phyloP scores from a whole-genome alignment of 2,888 invertebrate species.

The Acronicta psi region DNA sequence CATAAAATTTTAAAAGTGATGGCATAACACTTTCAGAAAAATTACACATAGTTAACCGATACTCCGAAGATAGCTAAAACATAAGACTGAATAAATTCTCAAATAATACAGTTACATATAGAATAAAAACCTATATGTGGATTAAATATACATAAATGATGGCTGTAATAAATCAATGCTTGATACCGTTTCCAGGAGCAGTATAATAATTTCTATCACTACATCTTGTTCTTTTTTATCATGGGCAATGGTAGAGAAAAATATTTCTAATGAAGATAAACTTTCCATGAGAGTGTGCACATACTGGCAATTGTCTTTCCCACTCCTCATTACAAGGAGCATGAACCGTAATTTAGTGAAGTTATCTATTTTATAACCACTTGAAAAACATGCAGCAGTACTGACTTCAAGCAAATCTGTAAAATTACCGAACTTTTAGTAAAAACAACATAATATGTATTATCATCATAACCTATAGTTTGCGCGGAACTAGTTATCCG shows the following conservation, averaged over 20 bases:
- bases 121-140: too few species aligned
- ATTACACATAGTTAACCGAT: conserved; percentile 84
- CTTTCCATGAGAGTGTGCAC: conserved; percentile 73
- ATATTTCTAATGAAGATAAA: conserved; percentile 69
- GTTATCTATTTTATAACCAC: conserved; percentile 73
- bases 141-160: too few species aligned
- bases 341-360: conserved; percentile 80
- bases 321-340: conserved; percentile 81
- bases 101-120: neutral
- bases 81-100: conserved; percentile 19
- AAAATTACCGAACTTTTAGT: conserved; percentile 11
- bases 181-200: conserved; percentile 75
- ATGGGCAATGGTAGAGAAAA: conserved; percentile 66
- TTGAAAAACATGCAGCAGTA: conserved; percentile 67
- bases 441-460: conserved; percentile 1
- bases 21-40: conserved; percentile 85
- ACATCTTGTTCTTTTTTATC: conserved; percentile 83
- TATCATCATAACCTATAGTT: too few species aligned
- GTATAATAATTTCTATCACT: conserved; percentile 73
- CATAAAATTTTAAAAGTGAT: conserved; percentile 80
- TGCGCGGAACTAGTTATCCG: too few species aligned
- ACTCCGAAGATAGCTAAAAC: conserved; percentile 85
- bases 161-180: neutral
- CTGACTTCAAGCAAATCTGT: conserved; percentile 79
- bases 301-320: conserved; percentile 78